Evolutionary conservation across 2,888 invertebrate genomes (phyloP).

Genomic region (Drosophila tanythrix): DNA sequence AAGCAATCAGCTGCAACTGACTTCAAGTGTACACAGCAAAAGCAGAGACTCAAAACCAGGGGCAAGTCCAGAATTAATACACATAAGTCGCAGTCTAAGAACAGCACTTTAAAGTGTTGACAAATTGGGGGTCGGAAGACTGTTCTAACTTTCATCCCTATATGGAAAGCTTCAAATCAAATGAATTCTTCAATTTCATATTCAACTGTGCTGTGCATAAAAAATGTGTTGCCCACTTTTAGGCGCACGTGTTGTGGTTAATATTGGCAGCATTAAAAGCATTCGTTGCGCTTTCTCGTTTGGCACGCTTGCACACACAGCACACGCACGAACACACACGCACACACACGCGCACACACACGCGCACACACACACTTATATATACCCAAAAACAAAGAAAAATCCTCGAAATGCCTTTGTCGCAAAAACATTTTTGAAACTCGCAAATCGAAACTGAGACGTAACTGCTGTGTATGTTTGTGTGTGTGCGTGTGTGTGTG

Average conservation of each 20-base stretch:
- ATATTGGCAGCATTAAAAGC: conserved; percentile 27
- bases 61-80: conserved; percentile 16
- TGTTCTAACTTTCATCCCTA: background rate
- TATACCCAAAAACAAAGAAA: conserved; percentile 21
- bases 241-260: conserved; percentile 21
- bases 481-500: background rate
- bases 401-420: conserved; percentile 38
- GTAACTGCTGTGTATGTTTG: conserved; percentile 13
- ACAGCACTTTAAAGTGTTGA: background rate
- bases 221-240: conserved; percentile 46
- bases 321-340: background rate
- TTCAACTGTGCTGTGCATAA: background rate
- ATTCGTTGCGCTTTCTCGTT: conserved; percentile 21
- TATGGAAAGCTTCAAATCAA: background rate
- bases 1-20: conserved; percentile 1
- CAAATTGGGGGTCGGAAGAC: background rate
- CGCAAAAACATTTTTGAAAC: conserved; percentile 31
- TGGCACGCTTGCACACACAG: conserved; percentile 11
- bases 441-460: conserved; percentile 54
- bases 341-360: conserved; percentile 3
- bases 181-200: background rate
- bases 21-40: conserved; percentile 23
- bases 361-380: background rate
- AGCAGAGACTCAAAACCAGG: background rate
- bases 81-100: background rate